Conservation (phyloP, 2,888 invertebrate genomes). For the Schizotus pectinicornis region DNA sequence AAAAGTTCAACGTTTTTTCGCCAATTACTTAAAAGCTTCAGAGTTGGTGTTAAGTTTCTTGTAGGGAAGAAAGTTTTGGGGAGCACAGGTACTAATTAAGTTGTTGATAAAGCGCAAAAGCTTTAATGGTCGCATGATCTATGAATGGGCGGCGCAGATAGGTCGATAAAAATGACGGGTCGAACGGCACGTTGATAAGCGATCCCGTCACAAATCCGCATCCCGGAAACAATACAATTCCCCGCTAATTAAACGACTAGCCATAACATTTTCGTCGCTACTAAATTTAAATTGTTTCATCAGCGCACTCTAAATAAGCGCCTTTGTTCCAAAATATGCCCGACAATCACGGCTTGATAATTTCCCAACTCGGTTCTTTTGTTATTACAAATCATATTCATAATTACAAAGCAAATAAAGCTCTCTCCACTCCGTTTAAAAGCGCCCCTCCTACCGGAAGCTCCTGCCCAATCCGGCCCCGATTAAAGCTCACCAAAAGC, state of each 20-base stretch:
- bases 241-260: conserved; percentile 50
- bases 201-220: conserved; percentile 30
- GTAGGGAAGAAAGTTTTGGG: too few relatives aligned
- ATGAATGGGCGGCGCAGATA: not conserved
- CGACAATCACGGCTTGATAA: conserved; percentile 57
- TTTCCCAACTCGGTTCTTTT: conserved; percentile 55
- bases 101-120: too few relatives aligned
- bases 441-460: conserved; percentile 33
- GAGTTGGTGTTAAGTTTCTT: too few relatives aligned
- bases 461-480: conserved; percentile 35
- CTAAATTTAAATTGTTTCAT: conserved; percentile 59
- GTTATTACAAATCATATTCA: conserved; percentile 61
- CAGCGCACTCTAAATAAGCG: conserved; percentile 54
- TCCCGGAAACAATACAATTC: conserved; percentile 44
- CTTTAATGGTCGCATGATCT: not conserved
- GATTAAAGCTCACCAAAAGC: conserved; percentile 26
- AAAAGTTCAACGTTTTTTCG: too few relatives aligned
- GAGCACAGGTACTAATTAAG: too few relatives aligned
- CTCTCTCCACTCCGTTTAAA: conserved; percentile 44
- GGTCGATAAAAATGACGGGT: conserved; percentile 18
- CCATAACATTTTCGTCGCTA: conserved; percentile 52
- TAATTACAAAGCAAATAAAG: conserved; percentile 60
- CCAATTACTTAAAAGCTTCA: too few relatives aligned
- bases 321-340: conserved; percentile 54
- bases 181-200: conserved; percentile 34